phyloP scores from a whole-genome alignment of 2,113 vertebrate genomes.

The Pterocles gutturalis region DNA sequence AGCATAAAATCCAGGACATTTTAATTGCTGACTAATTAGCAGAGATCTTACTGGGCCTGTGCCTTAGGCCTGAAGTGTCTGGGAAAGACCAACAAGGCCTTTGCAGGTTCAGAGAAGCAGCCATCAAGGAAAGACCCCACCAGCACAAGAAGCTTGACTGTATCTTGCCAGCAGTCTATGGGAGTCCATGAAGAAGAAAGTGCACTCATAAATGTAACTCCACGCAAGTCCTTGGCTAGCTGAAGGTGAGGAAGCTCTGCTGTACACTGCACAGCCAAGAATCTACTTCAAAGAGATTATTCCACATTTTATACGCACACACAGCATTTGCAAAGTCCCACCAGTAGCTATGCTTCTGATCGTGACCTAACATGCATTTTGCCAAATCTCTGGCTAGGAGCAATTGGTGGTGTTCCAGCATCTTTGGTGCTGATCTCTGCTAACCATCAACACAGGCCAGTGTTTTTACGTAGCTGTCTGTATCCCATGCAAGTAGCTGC shows the following conservation, averaged over 20 bases:
- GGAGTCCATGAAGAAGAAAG: neutral
- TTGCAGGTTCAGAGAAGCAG: neutral
- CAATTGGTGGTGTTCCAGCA: rapidly evolving
- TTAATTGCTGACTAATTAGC: neutral
- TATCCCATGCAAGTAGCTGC: neutral
- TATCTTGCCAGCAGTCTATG: neutral
- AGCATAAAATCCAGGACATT: neutral
- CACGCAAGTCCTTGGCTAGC: rapidly evolving
- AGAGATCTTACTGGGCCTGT: neutral
- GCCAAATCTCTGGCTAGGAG: neutral
- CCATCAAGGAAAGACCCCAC: neutral
- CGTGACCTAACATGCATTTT: neutral
- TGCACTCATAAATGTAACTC: neutral
- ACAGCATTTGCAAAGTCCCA: neutral
- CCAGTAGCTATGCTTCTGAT: neutral
- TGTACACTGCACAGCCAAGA: neutral
- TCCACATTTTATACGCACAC: neutral
- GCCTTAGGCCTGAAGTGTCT: neutral
- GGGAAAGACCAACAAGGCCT: neutral
- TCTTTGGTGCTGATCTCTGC: neutral
- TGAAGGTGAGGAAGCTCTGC: neutral
- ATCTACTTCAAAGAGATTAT: neutral
- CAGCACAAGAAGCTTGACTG: neutral
- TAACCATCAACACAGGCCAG: neutral
- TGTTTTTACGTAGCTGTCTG: neutral